A percentile compares a stretch with the other conserved stretches of the same genome.
phyloP scores from a whole-genome alignment of 2,113 vertebrate genomes.

The Gavialis gangeticus region DNA sequence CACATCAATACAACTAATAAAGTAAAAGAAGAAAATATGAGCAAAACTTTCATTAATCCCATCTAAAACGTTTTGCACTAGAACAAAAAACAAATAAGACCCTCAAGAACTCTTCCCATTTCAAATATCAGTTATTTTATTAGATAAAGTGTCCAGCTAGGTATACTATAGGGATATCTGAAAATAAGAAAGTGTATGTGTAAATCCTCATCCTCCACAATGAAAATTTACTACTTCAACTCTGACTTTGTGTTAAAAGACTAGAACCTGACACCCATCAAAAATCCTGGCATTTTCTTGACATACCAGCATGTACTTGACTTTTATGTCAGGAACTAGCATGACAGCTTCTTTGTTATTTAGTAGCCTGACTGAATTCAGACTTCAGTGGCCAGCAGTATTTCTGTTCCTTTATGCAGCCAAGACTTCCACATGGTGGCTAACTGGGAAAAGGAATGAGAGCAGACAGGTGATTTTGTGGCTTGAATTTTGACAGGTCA shows the following conservation, averaged over 20 bases:
- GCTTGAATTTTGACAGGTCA: neutral
- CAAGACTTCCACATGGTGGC: neutral
- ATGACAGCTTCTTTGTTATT: neutral
- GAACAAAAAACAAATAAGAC: neutral
- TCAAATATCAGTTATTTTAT: too few species aligned
- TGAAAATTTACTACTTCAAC: neutral
- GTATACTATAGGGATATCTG: too few species aligned
- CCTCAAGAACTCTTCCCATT: neutral
- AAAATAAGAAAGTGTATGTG: neutral
- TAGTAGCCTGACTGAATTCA: neutral
- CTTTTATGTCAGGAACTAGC: neutral
- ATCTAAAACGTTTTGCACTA: too few species aligned
- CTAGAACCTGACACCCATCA: neutral
- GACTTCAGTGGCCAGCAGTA: neutral
- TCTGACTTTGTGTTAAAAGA: neutral
- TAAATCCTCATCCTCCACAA: neutral
- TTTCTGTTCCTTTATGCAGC: neutral
- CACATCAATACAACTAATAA: too few species aligned
- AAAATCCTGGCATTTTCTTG: neutral
- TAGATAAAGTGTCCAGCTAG: neutral
- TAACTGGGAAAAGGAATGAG: neutral
- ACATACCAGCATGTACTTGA: neutral
- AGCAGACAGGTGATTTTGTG: neutral
- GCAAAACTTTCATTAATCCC: too few species aligned
- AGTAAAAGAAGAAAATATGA: too few species aligned